A percentile compares a stretch with the other conserved stretches of the same genome.
phyloP scores from a whole-genome alignment of 2,797 vertebrate genomes.

The Ficedula albicollis region DNA sequence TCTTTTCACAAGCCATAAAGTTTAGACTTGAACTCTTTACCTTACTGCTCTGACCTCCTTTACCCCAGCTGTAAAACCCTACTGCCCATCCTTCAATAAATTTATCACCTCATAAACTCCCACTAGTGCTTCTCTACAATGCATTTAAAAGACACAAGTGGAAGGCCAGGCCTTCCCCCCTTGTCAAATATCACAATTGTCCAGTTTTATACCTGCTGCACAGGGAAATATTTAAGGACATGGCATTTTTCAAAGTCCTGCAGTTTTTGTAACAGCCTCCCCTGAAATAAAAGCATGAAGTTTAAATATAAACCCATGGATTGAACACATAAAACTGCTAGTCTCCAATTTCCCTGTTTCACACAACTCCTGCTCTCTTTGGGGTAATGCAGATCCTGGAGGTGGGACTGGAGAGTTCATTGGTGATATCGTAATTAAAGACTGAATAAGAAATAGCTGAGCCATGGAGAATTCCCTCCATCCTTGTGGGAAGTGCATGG shows the following conservation, averaged over 20 bases:
- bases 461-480: neutral
- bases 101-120: conserved; percentile 82
- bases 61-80: conserved; percentile 76
- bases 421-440: neutral
- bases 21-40: conserved; percentile 83
- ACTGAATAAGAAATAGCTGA: neutral
- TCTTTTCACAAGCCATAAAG: conserved; percentile 80
- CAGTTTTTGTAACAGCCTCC: neutral
- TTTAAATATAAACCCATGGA: neutral
- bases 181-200: neutral
- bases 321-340: neutral
- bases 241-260: rapidly evolving
- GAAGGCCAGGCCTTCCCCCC: neutral
- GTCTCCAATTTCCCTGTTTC: neutral
- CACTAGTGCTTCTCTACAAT: conserved; percentile 7
- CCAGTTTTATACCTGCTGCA: neutral
- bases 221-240: neutral
- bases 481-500: neutral
- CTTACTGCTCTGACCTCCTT: conserved; percentile 76
- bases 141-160: conserved; percentile 9
- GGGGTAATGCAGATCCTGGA: neutral
- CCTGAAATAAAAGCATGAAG: neutral
- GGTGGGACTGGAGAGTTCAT: neutral
- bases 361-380: neutral
- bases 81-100: conserved; percentile 80